Evolutionary conservation across 2,888 invertebrate species (phyloP), one percentile per base, ranked within the genome.

Genomic region (Napeogenes inachia): DNA sequence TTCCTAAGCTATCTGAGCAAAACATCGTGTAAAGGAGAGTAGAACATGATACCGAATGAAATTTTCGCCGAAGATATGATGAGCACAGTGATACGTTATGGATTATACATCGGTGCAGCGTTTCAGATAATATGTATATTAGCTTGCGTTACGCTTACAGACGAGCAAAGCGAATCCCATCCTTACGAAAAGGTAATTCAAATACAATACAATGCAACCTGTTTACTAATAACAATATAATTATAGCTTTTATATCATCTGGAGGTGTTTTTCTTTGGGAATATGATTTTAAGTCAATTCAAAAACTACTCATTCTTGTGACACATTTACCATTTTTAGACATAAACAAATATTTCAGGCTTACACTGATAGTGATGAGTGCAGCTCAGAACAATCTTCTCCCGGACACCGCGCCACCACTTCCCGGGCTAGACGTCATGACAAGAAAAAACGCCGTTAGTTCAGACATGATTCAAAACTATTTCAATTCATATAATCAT

Each of bases 41-140:
- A 12, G 38, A 69, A 62, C 60, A 89, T 90, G 90, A 92, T 93
- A 71, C 92, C 92, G 3, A 91, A 71, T 68, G 90, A 90, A 71
- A 88, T 90, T 68, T 90, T 87, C 63, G 81, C 92, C 35, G 94
- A 95, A 82, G 95, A 95, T 78, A 84, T 95, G 71, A 92, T 95
- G 73, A 94, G 94, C 66, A 93, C 94, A 13, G 85, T 96, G 64
- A 92, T 96, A 42, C 92, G 95, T 45, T 95, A 95, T 81, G 96
- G 97, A 13, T 87, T 97, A 4, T 96, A 96, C 76, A 87, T 97
- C 46, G 97, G 96, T 4, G 97, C 97, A 13, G 92, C 96, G n/a
- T 97, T 97, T 76, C 97, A 97, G 85, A 84, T 97, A 61, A 86
- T 95, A 32, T 97, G 97, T 76, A 92, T 98, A 67, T 92, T 95